A percentile compares a stretch with the other conserved stretches of the same genome.
Conservation (phyloP, 2,888 invertebrate species). For the Clivina fossor region DNA sequence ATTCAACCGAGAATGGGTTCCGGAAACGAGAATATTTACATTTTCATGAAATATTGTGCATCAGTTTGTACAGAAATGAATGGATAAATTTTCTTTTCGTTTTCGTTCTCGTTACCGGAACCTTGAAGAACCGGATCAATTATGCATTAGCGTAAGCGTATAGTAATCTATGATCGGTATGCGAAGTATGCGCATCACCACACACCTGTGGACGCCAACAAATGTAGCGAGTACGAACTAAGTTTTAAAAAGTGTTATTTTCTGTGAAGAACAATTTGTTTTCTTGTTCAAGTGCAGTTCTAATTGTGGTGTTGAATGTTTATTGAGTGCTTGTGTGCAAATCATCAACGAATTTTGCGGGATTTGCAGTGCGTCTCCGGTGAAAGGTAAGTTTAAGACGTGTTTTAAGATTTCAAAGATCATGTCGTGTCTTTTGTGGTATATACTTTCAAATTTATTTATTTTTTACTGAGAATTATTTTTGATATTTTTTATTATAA, state of each 20-base stretch:
- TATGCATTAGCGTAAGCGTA: no score
- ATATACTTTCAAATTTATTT: no score
- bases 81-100: no score
- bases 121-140: no score
- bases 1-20: no score
- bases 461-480: no score
- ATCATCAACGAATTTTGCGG: slow-evolving; percentile 10
- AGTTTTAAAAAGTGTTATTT: slow-evolving; percentile 25
- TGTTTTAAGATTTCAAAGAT: slow-evolving; percentile 26
- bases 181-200: slow-evolving; percentile 27
- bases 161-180: slow-evolving; percentile 20
- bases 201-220: slow-evolving; percentile 32
- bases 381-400: slow-evolving; percentile 29
- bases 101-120: not conserved
- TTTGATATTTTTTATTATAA: no score
- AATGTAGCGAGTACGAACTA: slow-evolving; percentile 18
- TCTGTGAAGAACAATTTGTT: slow-evolving; percentile 17
- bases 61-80: no score
- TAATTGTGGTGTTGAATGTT: slow-evolving; percentile 14
- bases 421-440: slow-evolving; percentile 18
- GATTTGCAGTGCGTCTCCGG: slow-evolving; percentile 25
- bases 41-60: no score
- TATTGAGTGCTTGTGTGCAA: slow-evolving; percentile 14
- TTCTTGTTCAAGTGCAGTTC: slow-evolving; percentile 20
- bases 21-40: no score